Evolutionary conservation across 1,140 invertebrate species (phyloP), one percentile per base, ranked within the genome.

Genomic region (Drosophila littoralis): DNA sequence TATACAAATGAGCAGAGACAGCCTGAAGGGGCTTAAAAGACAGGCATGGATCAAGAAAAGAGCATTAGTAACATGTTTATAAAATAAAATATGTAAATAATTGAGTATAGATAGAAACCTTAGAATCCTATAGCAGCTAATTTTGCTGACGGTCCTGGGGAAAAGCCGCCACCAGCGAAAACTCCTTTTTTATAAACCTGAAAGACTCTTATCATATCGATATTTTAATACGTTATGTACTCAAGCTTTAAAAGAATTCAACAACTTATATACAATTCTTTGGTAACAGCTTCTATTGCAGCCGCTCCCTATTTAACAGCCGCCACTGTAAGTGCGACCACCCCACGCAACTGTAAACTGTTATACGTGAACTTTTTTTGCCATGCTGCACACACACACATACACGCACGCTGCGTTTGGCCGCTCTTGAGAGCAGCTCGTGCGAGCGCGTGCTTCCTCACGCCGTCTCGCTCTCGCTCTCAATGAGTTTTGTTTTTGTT

Each of bases 361-460:
- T 80, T 81, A 76, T 80, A 80, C 60, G 63, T 66, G 60, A 80
- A 78, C 78, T 80, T 80, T 80, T 45, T 59, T 45, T 55, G 59
- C 40, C 71, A 55, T 76, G 71, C 59, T 71, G 60, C 66, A 75
- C 70, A 79, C 70, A 63, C 46, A 40, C 68, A 78, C 68, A 61
- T 58, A 67, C 68, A 78, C 68, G 60, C 72, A 50, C 45, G 46
- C 59, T 36, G 70, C 12, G 36, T 33, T 38, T 17, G 40, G n/a
- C 36, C 35, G 50, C 58, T 70, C 59, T 12, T 42, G 13, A 48
- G 45, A 57, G 54, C 45, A 77, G 59, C 79, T 77, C n/a, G n/a
- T 46, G 13, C 54, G 15, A 40, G 52, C 52, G 22, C 38, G 35
- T 42, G 48, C 12, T 68, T 52, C 15, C 59, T 32, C 51, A 33